Evolutionary conservation across 2,797 vertebrate species (phyloP), one percentile per base, ranked within the genome.

Genomic region (Capromys pilorides): DNA sequence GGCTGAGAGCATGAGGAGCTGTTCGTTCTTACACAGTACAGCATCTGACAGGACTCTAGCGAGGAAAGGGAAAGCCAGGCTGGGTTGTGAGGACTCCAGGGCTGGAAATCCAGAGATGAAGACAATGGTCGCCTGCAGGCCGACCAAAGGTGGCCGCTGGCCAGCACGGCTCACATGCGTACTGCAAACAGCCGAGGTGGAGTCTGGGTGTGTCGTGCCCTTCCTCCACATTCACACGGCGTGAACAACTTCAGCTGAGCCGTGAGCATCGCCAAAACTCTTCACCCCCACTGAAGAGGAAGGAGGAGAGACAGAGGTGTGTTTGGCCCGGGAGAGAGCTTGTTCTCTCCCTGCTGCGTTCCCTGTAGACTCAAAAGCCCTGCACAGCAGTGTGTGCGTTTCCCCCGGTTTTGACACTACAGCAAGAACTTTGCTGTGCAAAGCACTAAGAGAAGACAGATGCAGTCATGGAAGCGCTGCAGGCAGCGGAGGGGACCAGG

Each of bases 151-250:
- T 41, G 51, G 39, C 3, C 6, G 3, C 6, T 12, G 10, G 22
- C 16, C 7, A 54, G 80, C 67, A 6, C 2, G 51, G 5, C 4
- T 61, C 67, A n/a, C 18, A n/a, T 67, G 80, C 51, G n/a, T 11
- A 75, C n/a, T 18, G 9, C 13, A 31, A 71, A 3, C 41, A 24
- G 18, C 19, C 51, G 3, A 5, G 8, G 16, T 11, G 3, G 45
- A 66, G 64, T 59, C 51, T 11, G 6, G 22, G 82, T 57, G n/a
- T 69, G 49, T 24, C 61, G 13, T 49, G 39, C 64, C 61, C 41
- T 64, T 22, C 4, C 18, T 4, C 2, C n/a, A 5, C 13, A 10
- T 9, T 28, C 6, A 36, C 3, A 3, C 10, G 1, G 19, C 22
- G 6, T 39, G 3, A n/a, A 28, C 11, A 49, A 89, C 28, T 26